A percentile compares a stretch with the other conserved stretches of the same genome.
Evolutionary conservation across 2,113 vertebrate species (phyloP).

Genomic region (Marmota flaviventris): DNA sequence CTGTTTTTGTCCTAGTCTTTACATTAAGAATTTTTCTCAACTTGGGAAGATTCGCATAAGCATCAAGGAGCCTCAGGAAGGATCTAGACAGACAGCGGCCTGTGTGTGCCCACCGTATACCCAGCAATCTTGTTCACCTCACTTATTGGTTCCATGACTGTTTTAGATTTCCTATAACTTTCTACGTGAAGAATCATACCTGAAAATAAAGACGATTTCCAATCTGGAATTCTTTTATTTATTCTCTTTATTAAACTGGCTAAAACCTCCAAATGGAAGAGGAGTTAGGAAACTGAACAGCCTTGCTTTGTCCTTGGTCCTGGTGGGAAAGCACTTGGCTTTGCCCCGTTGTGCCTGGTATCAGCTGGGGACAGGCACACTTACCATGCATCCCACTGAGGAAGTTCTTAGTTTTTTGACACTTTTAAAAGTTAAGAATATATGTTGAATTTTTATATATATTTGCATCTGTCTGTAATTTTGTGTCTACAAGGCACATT

Average conservation of each 20-base stretch:
- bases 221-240: background rate
- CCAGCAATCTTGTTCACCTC: background rate
- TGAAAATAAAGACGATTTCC: background rate
- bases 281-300: background rate
- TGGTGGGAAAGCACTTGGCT: accelerated
- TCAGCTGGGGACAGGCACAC: background rate
- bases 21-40: background rate
- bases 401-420: background rate
- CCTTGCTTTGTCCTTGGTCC: background rate
- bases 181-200: background rate
- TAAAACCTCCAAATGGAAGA: background rate
- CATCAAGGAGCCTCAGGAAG: background rate
- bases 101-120: background rate
- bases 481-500: too few species aligned
- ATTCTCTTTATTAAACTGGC: background rate
- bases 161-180: background rate
- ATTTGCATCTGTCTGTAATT: background rate
- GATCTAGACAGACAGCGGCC: accelerated
- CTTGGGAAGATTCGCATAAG: background rate
- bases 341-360: background rate
- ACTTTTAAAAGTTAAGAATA: background rate
- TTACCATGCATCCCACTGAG: background rate
- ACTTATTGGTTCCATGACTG: background rate
- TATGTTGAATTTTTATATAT: background rate
- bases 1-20: background rate